Conservation (phyloP, 1,140 invertebrate species). For the roundworm (Caenorhabditis elegans) region WBcel235 BX284606.5:3246501-3247000, state of each 20-base stretch:
- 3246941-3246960: background rate
- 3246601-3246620: background rate
- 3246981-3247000: no score
- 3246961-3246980: background rate
- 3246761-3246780: no score
- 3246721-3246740: background rate
- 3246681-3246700: background rate
- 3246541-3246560: no score
- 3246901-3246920: background rate
- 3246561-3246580: no score
- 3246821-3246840: no score
- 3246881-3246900: background rate
- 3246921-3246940: background rate
- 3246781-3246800: no score
- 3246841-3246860: background rate
- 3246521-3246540: no score
- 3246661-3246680: background rate
- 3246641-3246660: conserved; percentile 11
- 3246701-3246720: background rate
- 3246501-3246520: no score
- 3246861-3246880: background rate
- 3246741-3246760: background rate
- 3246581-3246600: no score
- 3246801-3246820: no score
- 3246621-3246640: background rate